Conservation (phyloP, 2,888 invertebrate genomes). For the Eupithecia exiguata region DNA sequence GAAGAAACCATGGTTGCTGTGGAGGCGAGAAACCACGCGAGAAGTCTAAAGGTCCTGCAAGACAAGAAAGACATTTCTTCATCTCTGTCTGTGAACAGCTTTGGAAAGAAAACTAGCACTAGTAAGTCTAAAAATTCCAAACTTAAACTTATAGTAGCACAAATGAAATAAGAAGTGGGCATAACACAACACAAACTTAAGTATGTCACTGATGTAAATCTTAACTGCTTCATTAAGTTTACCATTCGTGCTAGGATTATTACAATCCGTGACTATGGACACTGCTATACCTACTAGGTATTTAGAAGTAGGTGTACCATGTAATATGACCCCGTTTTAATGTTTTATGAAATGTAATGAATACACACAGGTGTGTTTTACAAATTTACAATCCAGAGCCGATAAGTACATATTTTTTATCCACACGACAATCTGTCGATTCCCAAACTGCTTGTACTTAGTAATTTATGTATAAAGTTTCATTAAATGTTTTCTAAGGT, state of each 20-base stretch:
- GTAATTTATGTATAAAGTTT: background rate
- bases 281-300: background rate
- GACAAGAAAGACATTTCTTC: conserved; percentile 82
- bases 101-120: conserved; percentile 78
- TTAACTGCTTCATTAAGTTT: background rate
- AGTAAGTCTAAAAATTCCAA: conserved; percentile 55
- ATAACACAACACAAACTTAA: background rate
- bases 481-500: background rate
- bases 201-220: background rate
- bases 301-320: background rate
- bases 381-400: background rate
- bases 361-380: background rate
- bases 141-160: background rate
- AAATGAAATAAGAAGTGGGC: background rate
- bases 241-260: background rate
- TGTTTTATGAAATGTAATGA: background rate
- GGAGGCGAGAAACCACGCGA: conserved; percentile 80
- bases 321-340: background rate
- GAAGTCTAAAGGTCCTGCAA: conserved; percentile 70
- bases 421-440: background rate
- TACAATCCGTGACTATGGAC: background rate
- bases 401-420: background rate
- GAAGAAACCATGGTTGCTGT: conserved; percentile 85
- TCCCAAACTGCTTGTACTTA: background rate
- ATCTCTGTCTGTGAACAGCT: conserved; percentile 85